Conservation (phyloP, 2,113 vertebrate genomes). For the Actenoides lindsayi region DNA sequence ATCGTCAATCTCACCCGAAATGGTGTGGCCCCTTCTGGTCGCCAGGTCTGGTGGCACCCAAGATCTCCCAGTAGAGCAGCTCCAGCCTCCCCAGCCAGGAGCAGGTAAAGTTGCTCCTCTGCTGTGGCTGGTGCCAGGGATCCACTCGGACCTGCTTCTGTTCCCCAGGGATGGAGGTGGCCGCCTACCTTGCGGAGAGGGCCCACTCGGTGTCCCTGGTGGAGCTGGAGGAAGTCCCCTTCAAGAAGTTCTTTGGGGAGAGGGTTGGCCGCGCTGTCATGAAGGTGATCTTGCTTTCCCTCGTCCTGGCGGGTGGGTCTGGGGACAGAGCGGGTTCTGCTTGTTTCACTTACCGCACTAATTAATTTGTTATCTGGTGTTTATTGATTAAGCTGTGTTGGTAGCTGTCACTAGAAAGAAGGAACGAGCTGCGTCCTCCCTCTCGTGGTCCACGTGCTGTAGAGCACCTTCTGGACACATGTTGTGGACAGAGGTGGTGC, state of each 20-base stretch:
- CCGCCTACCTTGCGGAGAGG: conserved; percentile 91
- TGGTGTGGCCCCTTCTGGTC: neutral
- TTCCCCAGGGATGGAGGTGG: conserved; percentile 94
- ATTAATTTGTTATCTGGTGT: neutral
- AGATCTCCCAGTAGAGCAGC: neutral
- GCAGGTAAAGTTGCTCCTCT: neutral
- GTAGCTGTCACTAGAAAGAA: neutral
- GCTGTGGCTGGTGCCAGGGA: accelerated
- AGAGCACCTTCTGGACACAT: neutral
- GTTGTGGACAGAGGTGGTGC: neutral
- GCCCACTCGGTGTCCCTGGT: conserved; percentile 96
- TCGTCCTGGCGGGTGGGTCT: neutral
- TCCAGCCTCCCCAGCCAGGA: neutral
- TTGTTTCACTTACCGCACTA: neutral
- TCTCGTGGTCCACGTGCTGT: accelerated
- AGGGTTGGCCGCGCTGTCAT: conserved; percentile 92
- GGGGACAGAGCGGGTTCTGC: neutral
- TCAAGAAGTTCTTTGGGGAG: conserved; percentile 91
- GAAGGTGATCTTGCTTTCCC: conserved; percentile 82
- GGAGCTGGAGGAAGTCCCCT: conserved; percentile 90
- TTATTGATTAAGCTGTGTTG: neutral
- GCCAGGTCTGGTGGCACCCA: neutral
- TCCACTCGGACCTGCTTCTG: neutral
- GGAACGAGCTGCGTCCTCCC: neutral
- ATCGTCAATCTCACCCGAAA: neutral